Conservation (phyloP, 2,113 vertebrate species). For the Serilophus lunatus region DNA sequence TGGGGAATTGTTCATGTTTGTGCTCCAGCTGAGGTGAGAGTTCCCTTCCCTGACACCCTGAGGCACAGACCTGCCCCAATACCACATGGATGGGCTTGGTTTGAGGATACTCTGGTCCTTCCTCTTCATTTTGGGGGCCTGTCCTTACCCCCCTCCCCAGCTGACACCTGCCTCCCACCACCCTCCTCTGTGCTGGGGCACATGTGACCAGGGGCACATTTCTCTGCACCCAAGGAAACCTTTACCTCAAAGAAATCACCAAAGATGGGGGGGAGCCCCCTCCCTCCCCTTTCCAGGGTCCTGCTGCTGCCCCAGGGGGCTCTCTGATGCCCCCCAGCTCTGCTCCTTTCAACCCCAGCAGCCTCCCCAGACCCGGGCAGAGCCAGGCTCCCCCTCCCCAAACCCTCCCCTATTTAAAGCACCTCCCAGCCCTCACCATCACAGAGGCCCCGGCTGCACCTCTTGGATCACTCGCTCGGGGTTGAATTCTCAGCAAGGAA, state of each 20-base stretch:
- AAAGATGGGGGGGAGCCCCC: conserved; percentile 4
- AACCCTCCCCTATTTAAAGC: neutral
- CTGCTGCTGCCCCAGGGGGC: neutral
- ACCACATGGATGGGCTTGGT: accelerated
- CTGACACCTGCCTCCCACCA: neutral
- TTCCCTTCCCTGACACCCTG: accelerated
- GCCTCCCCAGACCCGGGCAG: neutral
- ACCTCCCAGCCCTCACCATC: neutral
- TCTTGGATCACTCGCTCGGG: accelerated
- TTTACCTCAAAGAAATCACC: conserved; percentile 44
- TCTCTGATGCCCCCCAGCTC: neutral
- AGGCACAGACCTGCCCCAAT: neutral
- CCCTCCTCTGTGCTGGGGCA: neutral
- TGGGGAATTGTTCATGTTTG: accelerated
- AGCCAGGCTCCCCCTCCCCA: neutral
- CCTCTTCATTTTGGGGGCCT: accelerated
- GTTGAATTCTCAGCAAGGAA: neutral
- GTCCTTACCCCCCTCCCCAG: neutral
- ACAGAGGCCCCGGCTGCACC: neutral
- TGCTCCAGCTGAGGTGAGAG: neutral
- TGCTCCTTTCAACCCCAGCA: neutral
- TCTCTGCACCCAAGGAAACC: neutral
- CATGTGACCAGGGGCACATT: accelerated
- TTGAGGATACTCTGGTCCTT: neutral
- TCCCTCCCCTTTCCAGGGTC: neutral